Percentiles rank a stretch among this genome's conserved stretches.
Evolutionary conservation across 1,140 invertebrate genomes (phyloP).

Genomic region (Macrocentrus cingulum): DNA sequence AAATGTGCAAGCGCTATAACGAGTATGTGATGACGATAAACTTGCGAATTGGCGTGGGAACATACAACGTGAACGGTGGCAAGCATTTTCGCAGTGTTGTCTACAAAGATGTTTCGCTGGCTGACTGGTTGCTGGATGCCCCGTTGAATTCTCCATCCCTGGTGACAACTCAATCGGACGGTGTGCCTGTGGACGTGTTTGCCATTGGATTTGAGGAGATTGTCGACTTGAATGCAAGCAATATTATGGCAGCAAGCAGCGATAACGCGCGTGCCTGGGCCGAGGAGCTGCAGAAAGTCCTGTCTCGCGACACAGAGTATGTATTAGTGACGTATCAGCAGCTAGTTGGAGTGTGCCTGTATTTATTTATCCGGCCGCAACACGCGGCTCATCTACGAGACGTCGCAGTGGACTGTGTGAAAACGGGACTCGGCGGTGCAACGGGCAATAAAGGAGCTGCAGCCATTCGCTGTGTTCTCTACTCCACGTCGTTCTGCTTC

Average conservation of each 20-base stretch:
- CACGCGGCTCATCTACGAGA: conserved; percentile 87
- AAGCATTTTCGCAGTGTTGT: conserved; percentile 97
- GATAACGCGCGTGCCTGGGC: conserved; percentile 97
- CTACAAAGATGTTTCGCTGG: conserved; percentile 90
- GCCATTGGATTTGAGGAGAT: conserved; percentile 99
- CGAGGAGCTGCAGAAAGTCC: conserved; percentile 89
- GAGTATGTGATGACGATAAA: conserved; percentile 79
- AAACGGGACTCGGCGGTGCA: conserved; percentile 95
- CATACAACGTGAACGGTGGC: conserved; percentile 99
- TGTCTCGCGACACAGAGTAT: conserved; percentile 87
- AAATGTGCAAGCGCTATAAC: conserved; percentile 79
- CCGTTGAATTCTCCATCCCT: conserved; percentile 58
- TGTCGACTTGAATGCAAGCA: conserved; percentile 97
- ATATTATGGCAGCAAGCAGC: conserved; percentile 95
- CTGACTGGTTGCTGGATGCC: conserved; percentile 93
- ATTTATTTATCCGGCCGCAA: conserved; percentile 88
- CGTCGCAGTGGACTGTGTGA: conserved; percentile 92
- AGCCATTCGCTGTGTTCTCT: conserved; percentile 87
- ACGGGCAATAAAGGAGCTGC: conserved; percentile 97
- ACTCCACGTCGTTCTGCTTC: conserved; percentile 94
- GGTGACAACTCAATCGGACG: conserved; percentile 62
- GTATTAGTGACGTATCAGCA: conserved; percentile 93
- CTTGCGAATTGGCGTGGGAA: conserved; percentile 85
- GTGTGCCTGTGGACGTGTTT: conserved; percentile 84
- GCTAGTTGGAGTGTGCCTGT: conserved; percentile 96